Evolutionary conservation across 2,888 invertebrate genomes (phyloP).

Genomic region (Lepetodrilus schrolli): DNA sequence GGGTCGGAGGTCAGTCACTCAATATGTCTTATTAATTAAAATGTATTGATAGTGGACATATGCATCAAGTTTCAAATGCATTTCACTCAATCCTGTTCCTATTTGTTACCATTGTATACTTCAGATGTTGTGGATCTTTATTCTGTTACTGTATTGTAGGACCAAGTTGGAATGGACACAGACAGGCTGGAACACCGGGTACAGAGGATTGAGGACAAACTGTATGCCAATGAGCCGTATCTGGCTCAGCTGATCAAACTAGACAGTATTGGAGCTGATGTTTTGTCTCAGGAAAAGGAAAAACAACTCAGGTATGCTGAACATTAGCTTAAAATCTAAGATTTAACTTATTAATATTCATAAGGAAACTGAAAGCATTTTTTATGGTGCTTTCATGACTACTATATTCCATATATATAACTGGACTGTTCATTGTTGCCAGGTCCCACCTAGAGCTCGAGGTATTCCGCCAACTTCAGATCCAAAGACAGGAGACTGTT

Average conservation of each 20-base stretch:
- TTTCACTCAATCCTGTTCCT: no score
- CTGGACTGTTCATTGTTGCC: conserved; percentile 5
- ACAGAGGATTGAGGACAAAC: conserved; percentile 72
- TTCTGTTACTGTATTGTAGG: background rate
- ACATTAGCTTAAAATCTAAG: no score
- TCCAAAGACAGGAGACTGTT: conserved; percentile 60
- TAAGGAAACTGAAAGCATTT: background rate
- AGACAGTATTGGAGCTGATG: conserved; percentile 62
- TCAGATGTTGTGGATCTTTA: no score
- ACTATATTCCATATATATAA: no score
- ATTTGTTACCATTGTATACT: no score
- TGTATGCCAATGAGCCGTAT: conserved; percentile 69
- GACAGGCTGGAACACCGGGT: conserved; percentile 65
- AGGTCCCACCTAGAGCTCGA: conserved; percentile 72
- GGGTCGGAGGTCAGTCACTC: conserved; percentile 69
- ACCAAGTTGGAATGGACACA: conserved; percentile 43
- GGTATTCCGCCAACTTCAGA: conserved; percentile 72
- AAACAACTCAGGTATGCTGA: conserved; percentile 66
- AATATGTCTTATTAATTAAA: no score
- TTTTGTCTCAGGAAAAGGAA: conserved; percentile 66
- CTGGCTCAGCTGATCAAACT: conserved; percentile 70
- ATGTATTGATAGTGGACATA: no score
- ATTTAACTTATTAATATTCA: background rate
- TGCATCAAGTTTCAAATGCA: no score
- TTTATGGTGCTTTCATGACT: no score